Evolutionary conservation across 2,113 vertebrate genomes (phyloP).

Genomic region (Calypte anna): DNA sequence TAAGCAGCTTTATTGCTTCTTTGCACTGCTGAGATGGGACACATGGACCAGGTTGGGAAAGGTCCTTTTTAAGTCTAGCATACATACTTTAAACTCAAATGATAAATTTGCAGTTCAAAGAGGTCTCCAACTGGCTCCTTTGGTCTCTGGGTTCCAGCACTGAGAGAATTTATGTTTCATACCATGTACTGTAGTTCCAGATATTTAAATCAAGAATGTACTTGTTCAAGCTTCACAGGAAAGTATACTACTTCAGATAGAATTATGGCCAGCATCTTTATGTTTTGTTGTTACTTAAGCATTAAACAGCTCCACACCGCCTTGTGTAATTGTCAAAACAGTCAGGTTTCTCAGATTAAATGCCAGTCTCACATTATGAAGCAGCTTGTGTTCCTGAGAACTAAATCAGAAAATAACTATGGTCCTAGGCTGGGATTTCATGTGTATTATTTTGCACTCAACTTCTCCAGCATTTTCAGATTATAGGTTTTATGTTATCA

Average conservation of each 20-base stretch:
- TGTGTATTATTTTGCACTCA: background rate
- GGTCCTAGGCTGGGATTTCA: background rate
- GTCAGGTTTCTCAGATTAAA: slow-evolving; percentile 57
- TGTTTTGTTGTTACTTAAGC: slow-evolving; percentile 42
- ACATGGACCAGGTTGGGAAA: background rate
- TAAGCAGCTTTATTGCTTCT: slow-evolving; percentile 24
- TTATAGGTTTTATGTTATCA: background rate
- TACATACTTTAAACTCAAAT: background rate
- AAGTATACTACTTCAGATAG: slow-evolving; percentile 51
- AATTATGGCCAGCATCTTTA: slow-evolving; percentile 50
- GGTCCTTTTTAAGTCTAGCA: background rate
- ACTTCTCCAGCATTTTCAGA: background rate
- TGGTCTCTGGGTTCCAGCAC: background rate
- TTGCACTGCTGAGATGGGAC: background rate
- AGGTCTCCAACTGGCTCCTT: slow-evolving; percentile 12
- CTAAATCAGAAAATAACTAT: slow-evolving; percentile 27
- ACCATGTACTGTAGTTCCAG: slow-evolving; percentile 35
- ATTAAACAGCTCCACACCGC: slow-evolving; percentile 27
- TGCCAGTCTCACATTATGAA: slow-evolving; percentile 41
- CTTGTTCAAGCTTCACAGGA: slow-evolving; percentile 16
- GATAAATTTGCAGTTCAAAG: background rate
- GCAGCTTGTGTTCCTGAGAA: slow-evolving; percentile 13
- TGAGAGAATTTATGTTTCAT: slow-evolving; percentile 34
- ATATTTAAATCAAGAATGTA: slow-evolving; percentile 50
- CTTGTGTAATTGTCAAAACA: slow-evolving; percentile 45